A percentile compares a stretch with the other conserved stretches of the same genome.
Conservation (phyloP, 2,113 vertebrate species). For the Brienomyrus longianalis region DNA sequence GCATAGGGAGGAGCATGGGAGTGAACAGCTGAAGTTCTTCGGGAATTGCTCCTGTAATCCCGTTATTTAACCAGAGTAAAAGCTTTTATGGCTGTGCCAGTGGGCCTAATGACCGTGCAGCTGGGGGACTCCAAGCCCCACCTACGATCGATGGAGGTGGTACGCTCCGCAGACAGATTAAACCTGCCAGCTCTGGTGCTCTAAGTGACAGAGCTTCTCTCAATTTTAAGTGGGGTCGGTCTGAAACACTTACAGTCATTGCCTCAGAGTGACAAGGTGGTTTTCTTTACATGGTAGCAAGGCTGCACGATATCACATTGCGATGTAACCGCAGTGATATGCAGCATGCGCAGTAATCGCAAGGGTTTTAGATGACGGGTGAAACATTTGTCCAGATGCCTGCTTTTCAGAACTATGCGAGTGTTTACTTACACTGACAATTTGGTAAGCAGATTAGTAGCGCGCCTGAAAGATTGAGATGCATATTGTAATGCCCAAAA, state of each 20-base stretch:
- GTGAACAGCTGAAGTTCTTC: background rate
- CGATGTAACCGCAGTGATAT: background rate
- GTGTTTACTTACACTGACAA: background rate
- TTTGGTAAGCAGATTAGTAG: background rate
- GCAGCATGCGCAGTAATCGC: background rate
- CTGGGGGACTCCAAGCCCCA: background rate
- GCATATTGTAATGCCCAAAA: background rate
- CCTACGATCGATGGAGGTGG: background rate
- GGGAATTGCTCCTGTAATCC: background rate
- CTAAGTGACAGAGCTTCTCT: conserved; percentile 4
- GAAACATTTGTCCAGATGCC: background rate
- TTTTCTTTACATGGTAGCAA: background rate
- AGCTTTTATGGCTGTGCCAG: background rate
- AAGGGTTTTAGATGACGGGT: background rate
- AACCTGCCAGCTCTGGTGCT: background rate
- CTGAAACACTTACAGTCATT: background rate
- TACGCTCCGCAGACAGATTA: background rate
- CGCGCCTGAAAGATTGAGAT: background rate
- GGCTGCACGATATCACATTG: background rate
- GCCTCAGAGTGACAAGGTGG: background rate
- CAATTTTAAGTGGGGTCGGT: background rate
- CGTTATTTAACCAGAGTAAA: background rate
- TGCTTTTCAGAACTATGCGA: background rate
- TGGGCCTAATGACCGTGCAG: background rate
- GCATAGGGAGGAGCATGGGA: background rate